phyloP scores from a whole-genome alignment of 2,888 invertebrate species.

The Elysia crispata region DNA sequence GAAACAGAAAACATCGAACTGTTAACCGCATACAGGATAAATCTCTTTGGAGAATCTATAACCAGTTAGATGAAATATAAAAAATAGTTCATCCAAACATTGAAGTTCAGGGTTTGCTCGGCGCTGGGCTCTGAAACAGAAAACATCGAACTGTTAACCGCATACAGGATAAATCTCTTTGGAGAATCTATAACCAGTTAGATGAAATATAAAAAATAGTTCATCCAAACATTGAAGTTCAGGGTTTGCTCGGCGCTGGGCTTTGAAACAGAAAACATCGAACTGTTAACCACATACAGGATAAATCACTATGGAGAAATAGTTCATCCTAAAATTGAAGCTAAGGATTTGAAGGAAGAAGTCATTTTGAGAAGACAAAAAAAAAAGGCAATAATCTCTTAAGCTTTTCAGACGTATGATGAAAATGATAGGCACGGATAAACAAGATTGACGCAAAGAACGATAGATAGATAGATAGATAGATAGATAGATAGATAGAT shows the following conservation, averaged over 20 bases:
- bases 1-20: neutral
- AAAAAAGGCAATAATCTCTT: too few species aligned
- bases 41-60: neutral
- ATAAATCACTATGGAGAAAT: neutral
- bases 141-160: neutral
- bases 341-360: neutral
- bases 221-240: neutral
- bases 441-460: too few species aligned
- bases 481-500: too few species aligned
- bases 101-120: conserved; percentile 27
- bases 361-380: too few species aligned
- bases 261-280: conserved; percentile 26
- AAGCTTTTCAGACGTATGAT: too few species aligned
- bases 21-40: neutral
- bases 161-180: neutral
- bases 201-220: conserved; percentile 13
- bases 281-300: neutral
- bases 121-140: conserved; percentile 35
- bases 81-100: neutral
- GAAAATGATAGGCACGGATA: too few species aligned
- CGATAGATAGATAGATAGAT: too few species aligned
- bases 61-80: neutral
- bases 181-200: neutral
- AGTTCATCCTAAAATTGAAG: neutral
- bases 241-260: conserved; percentile 35